Evolutionary conservation across 1,140 invertebrate genomes (phyloP).

Genomic region (Pygmarrhopalites habei): DNA sequence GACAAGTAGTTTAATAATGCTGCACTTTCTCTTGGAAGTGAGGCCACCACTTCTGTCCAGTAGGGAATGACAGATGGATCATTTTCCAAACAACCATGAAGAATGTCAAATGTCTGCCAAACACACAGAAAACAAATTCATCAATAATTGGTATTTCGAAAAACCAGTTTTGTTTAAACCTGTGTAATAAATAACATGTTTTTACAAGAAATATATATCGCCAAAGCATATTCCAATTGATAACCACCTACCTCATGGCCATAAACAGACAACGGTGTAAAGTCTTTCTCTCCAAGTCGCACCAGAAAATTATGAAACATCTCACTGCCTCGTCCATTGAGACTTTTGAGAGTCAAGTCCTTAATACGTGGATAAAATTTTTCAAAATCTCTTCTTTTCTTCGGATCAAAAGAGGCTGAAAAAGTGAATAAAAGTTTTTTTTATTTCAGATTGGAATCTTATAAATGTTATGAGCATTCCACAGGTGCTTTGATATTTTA

Average conservation of each 20-base stretch:
- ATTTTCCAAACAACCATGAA: conserved; percentile 26
- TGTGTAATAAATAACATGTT: no score
- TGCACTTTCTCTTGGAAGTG: conserved; percentile 28
- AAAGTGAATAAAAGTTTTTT: no score
- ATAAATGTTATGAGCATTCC: no score
- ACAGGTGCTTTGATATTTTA: no score
- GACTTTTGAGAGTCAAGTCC: conserved; percentile 28
- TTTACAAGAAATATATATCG: no score
- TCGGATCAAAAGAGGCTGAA: conserved; percentile 33
- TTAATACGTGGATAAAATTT: conserved; percentile 36
- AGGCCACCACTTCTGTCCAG: conserved; percentile 24
- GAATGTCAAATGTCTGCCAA: conserved; percentile 25
- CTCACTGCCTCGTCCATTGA: conserved; percentile 19
- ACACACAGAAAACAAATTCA: background rate
- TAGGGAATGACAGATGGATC: conserved; percentile 16
- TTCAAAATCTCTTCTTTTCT: conserved; percentile 36
- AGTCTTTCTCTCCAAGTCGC: conserved; percentile 28
- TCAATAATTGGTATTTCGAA: background rate
- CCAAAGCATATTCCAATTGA: no score
- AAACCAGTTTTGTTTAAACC: no score
- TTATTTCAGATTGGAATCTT: no score
- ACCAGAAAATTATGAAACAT: conserved; percentile 33
- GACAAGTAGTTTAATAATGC: conserved; percentile 32
- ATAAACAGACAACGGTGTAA: conserved; percentile 14
- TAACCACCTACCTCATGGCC: conserved; percentile 30